phyloP scores from a whole-genome alignment of 2,113 vertebrate genomes.

The Columba janthina region DNA sequence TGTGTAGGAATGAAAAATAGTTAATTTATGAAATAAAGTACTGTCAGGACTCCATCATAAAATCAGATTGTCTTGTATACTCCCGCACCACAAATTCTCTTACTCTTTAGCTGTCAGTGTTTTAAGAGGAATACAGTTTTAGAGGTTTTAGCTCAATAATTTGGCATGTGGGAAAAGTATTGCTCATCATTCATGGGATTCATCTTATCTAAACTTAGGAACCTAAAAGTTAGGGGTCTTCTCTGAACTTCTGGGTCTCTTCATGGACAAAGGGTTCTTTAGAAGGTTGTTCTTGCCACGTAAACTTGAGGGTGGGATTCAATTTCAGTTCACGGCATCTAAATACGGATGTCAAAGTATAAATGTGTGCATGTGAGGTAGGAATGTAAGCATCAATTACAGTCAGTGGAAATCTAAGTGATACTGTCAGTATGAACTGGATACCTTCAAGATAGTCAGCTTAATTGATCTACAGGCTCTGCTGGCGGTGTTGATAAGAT shows the following conservation, averaged over 20 bases:
- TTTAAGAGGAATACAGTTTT: background rate
- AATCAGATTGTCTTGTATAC: background rate
- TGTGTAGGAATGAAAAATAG: background rate
- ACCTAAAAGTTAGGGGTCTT: background rate
- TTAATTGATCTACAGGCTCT: background rate
- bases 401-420: background rate
- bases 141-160: background rate
- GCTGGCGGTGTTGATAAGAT: background rate
- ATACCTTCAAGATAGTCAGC: background rate
- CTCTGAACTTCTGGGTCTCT: background rate
- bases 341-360: background rate
- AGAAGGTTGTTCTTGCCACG: background rate
- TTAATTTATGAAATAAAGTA: background rate
- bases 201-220: background rate
- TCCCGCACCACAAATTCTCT: background rate
- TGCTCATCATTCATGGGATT: background rate
- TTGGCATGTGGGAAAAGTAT: background rate
- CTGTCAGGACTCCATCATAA: background rate
- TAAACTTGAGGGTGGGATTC: background rate
- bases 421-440: background rate
- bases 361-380: background rate
- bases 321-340: background rate
- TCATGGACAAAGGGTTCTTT: background rate
- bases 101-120: background rate
- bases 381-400: background rate